A percentile compares a stretch with the other conserved stretches of the same genome.
Conservation (phyloP, 2,888 invertebrate species). For the Oscheius sp. region DNA sequence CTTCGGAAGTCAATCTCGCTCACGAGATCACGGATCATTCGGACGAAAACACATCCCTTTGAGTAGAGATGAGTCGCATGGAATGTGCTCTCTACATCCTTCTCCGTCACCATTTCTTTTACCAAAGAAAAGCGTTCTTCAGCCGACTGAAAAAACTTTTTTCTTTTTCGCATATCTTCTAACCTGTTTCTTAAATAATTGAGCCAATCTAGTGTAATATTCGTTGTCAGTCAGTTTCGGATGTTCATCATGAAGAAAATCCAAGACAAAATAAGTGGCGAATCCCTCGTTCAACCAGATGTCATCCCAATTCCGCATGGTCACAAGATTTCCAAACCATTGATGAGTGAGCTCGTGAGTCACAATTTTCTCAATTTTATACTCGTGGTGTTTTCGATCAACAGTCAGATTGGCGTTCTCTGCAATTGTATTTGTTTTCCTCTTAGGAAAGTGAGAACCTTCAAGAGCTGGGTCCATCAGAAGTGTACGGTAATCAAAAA, state of each 20-base stretch:
- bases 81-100: slow-evolving; percentile 86
- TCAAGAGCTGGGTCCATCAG: slow-evolving; percentile 24
- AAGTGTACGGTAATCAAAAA: slow-evolving; percentile 20
- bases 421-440: slow-evolving; percentile 13
- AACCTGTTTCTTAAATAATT: slow-evolving; percentile 27
- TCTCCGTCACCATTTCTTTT: slow-evolving; percentile 83
- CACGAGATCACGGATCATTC: slow-evolving; percentile 64
- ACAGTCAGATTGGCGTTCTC: slow-evolving; percentile 62
- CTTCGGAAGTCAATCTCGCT: slow-evolving; percentile 60
- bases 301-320: slow-evolving; percentile 69
- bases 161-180: neutral
- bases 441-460: neutral
- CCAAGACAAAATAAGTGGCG: slow-evolving; percentile 69
- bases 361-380: slow-evolving; percentile 69
- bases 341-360: slow-evolving; percentile 73
- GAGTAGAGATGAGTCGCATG: slow-evolving; percentile 70
- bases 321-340: slow-evolving; percentile 70
- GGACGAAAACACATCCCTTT: slow-evolving; percentile 66
- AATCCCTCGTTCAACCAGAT: slow-evolving; percentile 71
- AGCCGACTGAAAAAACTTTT: slow-evolving; percentile 30
- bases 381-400: slow-evolving; percentile 63
- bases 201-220: slow-evolving; percentile 38
- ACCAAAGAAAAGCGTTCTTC: slow-evolving; percentile 51
- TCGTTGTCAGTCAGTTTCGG: slow-evolving; percentile 64
- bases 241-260: slow-evolving; percentile 59